Percentiles rank a stretch among this genome's conserved stretches.
Evolutionary conservation across 2,888 invertebrate genomes (phyloP).

Genomic region (Amblyjoppa fuscipennis): DNA sequence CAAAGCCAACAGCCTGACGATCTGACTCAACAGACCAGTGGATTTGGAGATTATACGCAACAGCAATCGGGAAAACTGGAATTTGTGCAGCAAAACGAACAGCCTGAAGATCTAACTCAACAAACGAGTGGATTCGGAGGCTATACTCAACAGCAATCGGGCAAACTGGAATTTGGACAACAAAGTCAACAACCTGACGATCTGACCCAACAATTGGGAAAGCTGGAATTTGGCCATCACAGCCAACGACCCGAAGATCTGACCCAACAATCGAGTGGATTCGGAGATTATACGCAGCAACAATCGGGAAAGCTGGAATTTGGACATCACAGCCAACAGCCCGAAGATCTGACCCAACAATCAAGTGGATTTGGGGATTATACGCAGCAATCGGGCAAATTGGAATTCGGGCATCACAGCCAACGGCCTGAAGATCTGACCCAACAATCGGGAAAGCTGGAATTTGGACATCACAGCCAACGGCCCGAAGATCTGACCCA

Average conservation of each 20-base stretch:
- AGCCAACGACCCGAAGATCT: too few species aligned
- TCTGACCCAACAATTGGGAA: conserved; percentile 1
- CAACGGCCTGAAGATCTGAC: conserved; percentile 75
- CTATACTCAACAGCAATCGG: conserved; percentile 20
- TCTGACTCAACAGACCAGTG: too few species aligned
- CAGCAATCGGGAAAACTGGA: background rate
- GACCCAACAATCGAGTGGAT: too few species aligned
- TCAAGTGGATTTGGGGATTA: too few species aligned
- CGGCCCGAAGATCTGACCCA: background rate
- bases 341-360: too few species aligned
- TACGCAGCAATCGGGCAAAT: too few species aligned
- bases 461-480: conserved; percentile 65
- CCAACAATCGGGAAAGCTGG: conserved; percentile 67
- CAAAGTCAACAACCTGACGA: conserved; percentile 65
- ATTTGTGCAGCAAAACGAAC: conserved; percentile 64
- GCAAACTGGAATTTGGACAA: conserved; percentile 16
- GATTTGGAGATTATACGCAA: too few species aligned
- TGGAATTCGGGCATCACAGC: conserved; percentile 25
- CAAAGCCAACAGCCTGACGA: conserved; percentile 27
- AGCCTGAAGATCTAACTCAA: conserved; percentile 32
- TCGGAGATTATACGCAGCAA: too few species aligned
- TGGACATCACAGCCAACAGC: too few species aligned
- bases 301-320: too few species aligned
- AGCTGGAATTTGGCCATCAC: too few species aligned
- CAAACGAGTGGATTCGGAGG: too few species aligned